Evolutionary conservation across 1,140 invertebrate genomes (phyloP).

Genomic region (Leucophenga varia): DNA sequence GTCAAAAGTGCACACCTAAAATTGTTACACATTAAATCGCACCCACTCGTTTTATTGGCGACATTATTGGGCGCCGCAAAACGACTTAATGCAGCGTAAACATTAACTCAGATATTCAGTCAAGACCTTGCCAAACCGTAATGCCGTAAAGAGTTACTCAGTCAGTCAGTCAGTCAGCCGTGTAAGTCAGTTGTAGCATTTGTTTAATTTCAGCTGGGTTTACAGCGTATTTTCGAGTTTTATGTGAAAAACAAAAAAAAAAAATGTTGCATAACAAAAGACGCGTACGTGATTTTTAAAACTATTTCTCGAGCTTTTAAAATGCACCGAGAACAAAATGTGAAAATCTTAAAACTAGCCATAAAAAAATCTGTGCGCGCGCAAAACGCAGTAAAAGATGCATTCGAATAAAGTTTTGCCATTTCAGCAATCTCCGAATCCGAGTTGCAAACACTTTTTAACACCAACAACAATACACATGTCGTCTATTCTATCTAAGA

Average conservation of each 20-base stretch:
- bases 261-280: conserved; percentile 48
- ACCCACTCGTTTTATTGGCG: conserved; percentile 12
- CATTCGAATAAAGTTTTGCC: too few relatives aligned
- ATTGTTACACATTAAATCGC: too few relatives aligned
- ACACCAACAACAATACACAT: too few relatives aligned
- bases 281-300: conserved; percentile 47
- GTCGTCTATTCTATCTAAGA: too few relatives aligned
- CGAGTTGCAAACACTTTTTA: too few relatives aligned
- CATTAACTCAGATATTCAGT: conserved; percentile 35
- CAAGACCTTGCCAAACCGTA: conserved; percentile 12
- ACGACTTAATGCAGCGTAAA: conserved; percentile 31
- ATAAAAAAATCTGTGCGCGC: conserved; percentile 41
- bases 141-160: conserved; percentile 7
- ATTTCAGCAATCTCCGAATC: too few relatives aligned
- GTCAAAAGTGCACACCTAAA: too few relatives aligned
- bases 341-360: conserved; percentile 4
- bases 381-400: too few relatives aligned
- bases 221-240: conserved; percentile 5
- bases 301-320: too few relatives aligned
- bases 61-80: background rate
- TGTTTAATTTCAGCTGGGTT: background rate
- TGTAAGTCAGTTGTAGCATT: too few relatives aligned
- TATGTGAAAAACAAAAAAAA: conserved; percentile 5
- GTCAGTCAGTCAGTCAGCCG: conserved; percentile 29
- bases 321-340: background rate